Percentiles rank a stretch among this genome's conserved stretches.
These are phyloP conservation scores for Lepeophtheirus salmonis DNA, from an alignment of 1,140 invertebrate species.

Conservation along the genomic window DNA sequence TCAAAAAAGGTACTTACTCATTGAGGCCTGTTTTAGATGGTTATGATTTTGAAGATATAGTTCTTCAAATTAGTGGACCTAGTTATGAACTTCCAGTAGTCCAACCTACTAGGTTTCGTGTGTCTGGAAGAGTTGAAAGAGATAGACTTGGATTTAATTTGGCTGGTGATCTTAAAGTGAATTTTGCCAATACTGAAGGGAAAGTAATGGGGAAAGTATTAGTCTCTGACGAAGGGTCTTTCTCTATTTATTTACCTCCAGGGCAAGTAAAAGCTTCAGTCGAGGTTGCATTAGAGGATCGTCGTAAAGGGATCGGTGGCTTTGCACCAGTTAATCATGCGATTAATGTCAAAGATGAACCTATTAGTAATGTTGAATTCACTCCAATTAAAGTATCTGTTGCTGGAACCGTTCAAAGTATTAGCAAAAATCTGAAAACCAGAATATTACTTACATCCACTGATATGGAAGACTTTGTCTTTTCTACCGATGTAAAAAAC, in stretches of 20 bases:
- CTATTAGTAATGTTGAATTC: neutral
- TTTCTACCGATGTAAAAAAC: slow-evolving; percentile 25
- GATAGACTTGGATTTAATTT: neutral
- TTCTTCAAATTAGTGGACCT: neutral
- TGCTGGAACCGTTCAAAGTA: neutral
- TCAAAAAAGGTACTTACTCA: neutral
- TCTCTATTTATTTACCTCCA: slow-evolving; percentile 1
- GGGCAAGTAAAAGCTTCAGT: neutral
- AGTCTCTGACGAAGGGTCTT: neutral
- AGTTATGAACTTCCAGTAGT: neutral
- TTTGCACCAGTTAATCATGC: neutral
- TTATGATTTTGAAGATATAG: neutral
- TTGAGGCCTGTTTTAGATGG: slow-evolving; percentile 1
- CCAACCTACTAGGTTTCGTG: neutral
- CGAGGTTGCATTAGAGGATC: neutral
- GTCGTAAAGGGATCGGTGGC: neutral
- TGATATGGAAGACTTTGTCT: neutral
- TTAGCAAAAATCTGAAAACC: neutral
- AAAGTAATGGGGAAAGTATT: neutral
- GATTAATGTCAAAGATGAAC: neutral
- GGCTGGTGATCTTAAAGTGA: neutral
- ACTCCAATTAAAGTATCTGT: neutral
- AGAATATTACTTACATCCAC: neutral
- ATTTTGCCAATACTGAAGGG: neutral
- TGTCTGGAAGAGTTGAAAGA: neutral